Evolutionary conservation across 2,888 invertebrate species (phyloP).

Genomic region (Chrysina gloriosa): DNA sequence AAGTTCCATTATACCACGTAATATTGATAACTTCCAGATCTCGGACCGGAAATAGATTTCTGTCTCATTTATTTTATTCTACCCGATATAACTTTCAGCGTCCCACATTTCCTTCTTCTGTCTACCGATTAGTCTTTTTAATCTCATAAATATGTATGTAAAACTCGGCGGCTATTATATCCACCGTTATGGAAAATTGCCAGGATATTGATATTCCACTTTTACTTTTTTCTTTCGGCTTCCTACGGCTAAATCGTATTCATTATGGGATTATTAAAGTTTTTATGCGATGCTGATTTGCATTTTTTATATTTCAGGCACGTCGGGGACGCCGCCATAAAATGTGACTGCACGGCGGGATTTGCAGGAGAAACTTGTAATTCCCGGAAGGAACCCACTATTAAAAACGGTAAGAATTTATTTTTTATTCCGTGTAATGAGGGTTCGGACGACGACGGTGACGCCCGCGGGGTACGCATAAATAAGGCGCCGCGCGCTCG

Average conservation of each 20-base stretch:
- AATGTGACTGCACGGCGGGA: constrained; percentile 47
- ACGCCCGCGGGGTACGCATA: constrained; percentile 10
- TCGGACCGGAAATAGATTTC: background rate
- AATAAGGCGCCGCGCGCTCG: constrained; percentile 3
- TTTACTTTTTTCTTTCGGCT: background rate
- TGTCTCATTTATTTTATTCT: background rate
- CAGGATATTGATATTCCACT: constrained; percentile 16
- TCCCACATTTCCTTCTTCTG: background rate
- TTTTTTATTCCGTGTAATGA: constrained; percentile 20
- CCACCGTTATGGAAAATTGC: background rate
- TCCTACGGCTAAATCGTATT: constrained; percentile 24
- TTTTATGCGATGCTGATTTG: constrained; percentile 36
- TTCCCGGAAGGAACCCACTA: constrained; percentile 31
- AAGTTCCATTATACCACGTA: no score
- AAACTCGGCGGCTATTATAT: background rate
- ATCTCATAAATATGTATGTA: constrained; percentile 10
- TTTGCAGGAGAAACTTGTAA: constrained; percentile 44
- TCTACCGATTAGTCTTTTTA: background rate
- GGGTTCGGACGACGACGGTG: background rate
- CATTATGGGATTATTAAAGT: constrained; percentile 34
- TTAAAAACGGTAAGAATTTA: constrained; percentile 39
- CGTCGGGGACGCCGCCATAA: constrained; percentile 47
- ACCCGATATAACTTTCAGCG: background rate
- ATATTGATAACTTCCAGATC: no score
- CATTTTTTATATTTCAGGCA: constrained; percentile 46